Base-by-base conservation (phyloP, 2,888 invertebrate species). In the Diarsia brunnea region DNA sequence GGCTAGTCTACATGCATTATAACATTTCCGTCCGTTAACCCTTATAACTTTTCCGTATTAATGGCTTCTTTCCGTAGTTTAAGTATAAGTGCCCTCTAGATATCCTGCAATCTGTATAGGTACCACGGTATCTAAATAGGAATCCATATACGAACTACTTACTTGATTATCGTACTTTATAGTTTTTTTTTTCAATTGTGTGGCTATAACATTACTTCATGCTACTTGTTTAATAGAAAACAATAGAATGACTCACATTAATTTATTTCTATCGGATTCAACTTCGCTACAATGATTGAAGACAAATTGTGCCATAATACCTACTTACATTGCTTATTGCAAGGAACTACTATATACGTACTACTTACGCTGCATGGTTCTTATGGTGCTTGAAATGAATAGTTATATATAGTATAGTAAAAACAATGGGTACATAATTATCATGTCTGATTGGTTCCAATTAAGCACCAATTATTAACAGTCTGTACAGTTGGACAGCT, bases 1-100 rank as follows among this genome's bases (percentile, higher is more conserved):
- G 49, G 60, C 53, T 55, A 43, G 31, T 53, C 61, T 73, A 38
- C 66, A 73, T 67, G 74, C 4, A 45, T 63, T 63, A 63, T 63
- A 67, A 81, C 11, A 55, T 82, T 58, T 79, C 66, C 77, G 69
- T 67, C 66, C 66, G 31, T 82, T 69, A 65, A 79, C 61, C 66
- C 55, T 51, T 63, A 31, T 65, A 81, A 68, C 38, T 67, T 65
- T 58, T 60, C 53, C n/a, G 16, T 51, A 47, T 27, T 69, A 79
- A 75, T 69, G 61, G 16, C 19, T 76, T n/a, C 12, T 81, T 79
- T 82, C 77, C 82, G 82, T 61, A 61, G n/a, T 49, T 4, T 38
- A 19, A n/a, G 19, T 67, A 38, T 38, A 38, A 12, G 31, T 60
- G 55, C 16, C 45, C 47, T 45, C 24, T 64, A 27, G 31, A 43